These are phyloP conservation scores for Catamblyrhynchus diadema DNA, from an alignment of 2,797 vertebrate species.

Conservation along the genomic window DNA sequence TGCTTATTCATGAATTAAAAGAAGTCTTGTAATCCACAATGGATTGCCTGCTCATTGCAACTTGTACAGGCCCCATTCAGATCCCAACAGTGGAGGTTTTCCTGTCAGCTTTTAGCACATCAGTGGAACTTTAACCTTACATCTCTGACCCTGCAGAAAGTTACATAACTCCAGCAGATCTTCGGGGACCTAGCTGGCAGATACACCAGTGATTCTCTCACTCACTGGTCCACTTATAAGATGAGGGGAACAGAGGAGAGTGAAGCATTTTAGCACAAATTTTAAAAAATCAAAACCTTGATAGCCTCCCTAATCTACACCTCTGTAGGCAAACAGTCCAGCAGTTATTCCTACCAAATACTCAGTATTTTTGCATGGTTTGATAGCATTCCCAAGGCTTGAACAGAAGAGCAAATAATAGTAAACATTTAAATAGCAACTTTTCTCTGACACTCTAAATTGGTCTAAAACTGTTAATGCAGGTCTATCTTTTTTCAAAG, in stretches of 20 bases:
- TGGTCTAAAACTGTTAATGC: background rate
- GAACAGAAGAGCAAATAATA: background rate
- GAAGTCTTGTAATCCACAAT: constrained; percentile 8
- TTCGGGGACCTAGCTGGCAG: background rate
- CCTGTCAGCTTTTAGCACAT: background rate
- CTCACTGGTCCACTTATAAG: background rate
- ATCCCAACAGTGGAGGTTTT: background rate
- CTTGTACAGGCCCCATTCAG: background rate
- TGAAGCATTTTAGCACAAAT: background rate
- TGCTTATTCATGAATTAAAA: constrained; percentile 58
- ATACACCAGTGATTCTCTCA: background rate
- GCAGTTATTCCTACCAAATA: background rate
- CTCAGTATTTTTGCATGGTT: background rate
- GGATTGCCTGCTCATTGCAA: background rate
- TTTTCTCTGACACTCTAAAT: background rate
- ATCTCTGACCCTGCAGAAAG: background rate
- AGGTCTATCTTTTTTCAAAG: background rate
- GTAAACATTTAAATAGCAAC: background rate
- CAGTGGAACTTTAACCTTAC: background rate
- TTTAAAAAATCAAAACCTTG: background rate
- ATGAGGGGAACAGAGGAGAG: rapidly evolving
- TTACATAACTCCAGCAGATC: background rate
- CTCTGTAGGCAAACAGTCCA: background rate
- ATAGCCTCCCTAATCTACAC: background rate
- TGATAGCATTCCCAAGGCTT: background rate